A percentile compares a stretch with the other conserved stretches of the same genome.
Conservation (phyloP, 2,888 invertebrate genomes). For the Eristalis pertinax region DNA sequence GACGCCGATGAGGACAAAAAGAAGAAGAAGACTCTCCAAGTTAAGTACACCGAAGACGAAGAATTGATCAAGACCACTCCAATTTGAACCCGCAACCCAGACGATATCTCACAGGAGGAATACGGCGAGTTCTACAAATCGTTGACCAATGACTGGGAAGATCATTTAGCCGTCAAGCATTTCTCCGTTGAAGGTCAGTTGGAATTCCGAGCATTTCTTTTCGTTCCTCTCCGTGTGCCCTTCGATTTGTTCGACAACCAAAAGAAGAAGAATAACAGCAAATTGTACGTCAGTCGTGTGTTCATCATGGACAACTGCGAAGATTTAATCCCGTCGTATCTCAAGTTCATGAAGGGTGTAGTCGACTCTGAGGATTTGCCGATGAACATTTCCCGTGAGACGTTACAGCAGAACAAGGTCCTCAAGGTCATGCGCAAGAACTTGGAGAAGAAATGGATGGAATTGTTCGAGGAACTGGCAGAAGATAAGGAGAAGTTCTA, state of each 20-base stretch:
- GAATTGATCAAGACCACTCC: conserved; percentile 99
- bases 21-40: conserved; percentile 98
- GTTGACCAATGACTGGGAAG: too few species aligned
- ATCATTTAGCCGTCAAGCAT: conserved; percentile 97
- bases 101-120: too few species aligned
- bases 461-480: conserved; percentile 96
- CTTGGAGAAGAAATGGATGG: conserved; percentile 98
- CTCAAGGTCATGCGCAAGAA: conserved; percentile 99
- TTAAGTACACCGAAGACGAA: conserved; percentile 98
- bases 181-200: conserved; percentile 95
- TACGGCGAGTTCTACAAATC: too few species aligned
- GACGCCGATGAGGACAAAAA: conserved; percentile 88
- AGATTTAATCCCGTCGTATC: conserved; percentile 98
- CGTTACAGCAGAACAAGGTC: conserved; percentile 99
- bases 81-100: conserved; percentile 98
- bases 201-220: conserved; percentile 96
- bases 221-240: conserved; percentile 95
- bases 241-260: conserved; percentile 99
- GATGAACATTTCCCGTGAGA: conserved; percentile 99
- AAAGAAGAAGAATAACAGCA: conserved; percentile 99
- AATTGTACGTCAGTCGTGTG: conserved; percentile 97
- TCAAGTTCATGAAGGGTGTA: conserved; percentile 97
- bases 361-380: conserved; percentile 99
- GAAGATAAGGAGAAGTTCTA: conserved; percentile 99
- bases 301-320: conserved; percentile 99